Percentiles rank a stretch among this genome's conserved stretches.
These are phyloP conservation scores for Pilophorus perplexus DNA, from an alignment of 2,888 invertebrate genomes.

Conservation along the genomic window DNA sequence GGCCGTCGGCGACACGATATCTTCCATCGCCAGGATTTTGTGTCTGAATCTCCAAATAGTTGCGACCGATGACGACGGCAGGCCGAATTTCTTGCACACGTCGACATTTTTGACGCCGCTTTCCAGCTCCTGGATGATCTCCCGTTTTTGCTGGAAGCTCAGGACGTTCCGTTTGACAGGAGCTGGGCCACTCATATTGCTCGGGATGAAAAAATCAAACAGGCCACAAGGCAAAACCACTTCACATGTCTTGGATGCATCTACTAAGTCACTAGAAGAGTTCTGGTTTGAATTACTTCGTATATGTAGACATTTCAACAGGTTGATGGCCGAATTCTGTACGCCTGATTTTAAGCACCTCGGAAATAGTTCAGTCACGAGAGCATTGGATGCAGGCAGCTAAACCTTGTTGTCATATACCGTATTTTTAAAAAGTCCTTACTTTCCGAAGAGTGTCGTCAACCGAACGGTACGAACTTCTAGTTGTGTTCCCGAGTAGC, in stretches of 20 bases:
- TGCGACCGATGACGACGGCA: neutral
- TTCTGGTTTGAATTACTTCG: no score
- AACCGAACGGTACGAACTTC: slow-evolving; percentile 55
- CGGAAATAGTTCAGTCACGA: no score
- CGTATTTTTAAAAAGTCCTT: no score
- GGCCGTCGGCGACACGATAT: neutral
- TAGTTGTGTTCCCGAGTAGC: slow-evolving; percentile 62
- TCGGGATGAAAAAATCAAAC: no score
- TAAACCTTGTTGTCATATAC: no score
- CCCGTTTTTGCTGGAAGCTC: neutral
- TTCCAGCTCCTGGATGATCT: slow-evolving; percentile 1
- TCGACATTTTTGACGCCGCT: neutral
- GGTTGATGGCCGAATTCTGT: no score
- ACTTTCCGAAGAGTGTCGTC: slow-evolving; percentile 32
- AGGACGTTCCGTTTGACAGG: neutral
- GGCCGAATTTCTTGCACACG: neutral
- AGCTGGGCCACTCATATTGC: neutral
- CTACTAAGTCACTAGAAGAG: no score
- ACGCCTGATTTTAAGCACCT: no score
- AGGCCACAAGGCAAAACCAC: no score
- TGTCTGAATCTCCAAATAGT: neutral
- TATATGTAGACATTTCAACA: no score
- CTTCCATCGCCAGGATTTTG: neutral
- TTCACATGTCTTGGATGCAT: no score
- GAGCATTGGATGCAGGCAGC: no score